Conservation (phyloP, 2,113 vertebrate species). For the Clarias batrachus region DNA sequence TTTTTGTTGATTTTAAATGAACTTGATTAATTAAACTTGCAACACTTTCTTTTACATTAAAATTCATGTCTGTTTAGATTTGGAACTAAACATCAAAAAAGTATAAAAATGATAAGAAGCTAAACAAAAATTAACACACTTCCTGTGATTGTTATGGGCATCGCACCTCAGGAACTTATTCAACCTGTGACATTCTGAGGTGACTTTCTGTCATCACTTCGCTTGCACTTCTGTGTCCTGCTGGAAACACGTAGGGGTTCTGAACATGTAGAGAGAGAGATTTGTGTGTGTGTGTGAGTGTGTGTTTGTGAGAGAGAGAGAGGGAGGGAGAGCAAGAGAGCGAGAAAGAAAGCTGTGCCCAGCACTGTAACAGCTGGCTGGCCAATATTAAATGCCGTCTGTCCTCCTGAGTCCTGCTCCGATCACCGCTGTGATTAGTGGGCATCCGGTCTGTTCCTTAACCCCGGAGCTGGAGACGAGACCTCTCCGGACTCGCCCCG, state of each 20-base stretch:
- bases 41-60: not conserved
- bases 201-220: conserved; percentile 36
- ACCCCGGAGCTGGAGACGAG: conserved; percentile 35
- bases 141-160: conserved; percentile 5
- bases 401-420: conserved; percentile 50
- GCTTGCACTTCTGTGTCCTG: conserved; percentile 34
- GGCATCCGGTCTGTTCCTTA: conserved; percentile 49
- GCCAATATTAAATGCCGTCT: conserved; percentile 51
- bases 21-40: not conserved
- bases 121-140: not conserved
- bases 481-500: conserved; percentile 42
- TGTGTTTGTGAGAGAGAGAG: not conserved
- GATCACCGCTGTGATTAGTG: conserved; percentile 53
- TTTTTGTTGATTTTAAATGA: too few relatives aligned
- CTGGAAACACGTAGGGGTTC: conserved; percentile 37
- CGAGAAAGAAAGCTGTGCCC: conserved; percentile 37
- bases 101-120: not conserved
- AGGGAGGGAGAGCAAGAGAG: not conserved
- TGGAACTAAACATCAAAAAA: not conserved
- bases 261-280: not conserved
- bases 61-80: not conserved
- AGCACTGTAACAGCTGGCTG: conserved; percentile 54
- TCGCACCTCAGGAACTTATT: conserved; percentile 11
- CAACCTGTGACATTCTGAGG: conserved; percentile 39
- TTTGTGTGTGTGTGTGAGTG: conserved; percentile 17